phyloP scores from a whole-genome alignment of 1,140 invertebrate genomes.

The Heliconius melpomene region DNA sequence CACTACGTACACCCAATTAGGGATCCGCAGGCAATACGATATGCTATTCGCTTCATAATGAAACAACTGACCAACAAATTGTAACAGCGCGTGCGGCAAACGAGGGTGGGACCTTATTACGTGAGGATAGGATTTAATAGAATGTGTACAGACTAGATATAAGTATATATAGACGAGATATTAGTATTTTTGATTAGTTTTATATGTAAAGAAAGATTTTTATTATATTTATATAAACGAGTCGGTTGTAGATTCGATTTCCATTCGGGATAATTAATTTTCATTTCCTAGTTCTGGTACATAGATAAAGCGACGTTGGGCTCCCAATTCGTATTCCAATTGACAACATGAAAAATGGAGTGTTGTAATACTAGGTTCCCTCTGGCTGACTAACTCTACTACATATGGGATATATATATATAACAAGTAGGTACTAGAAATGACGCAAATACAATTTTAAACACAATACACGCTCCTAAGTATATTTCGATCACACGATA shows the following conservation, averaged over 20 bases:
- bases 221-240: no score
- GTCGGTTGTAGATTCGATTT: no score
- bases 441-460: no score
- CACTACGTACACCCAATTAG: slow-evolving; percentile 8
- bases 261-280: no score
- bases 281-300: no score
- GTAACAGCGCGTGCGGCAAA: slow-evolving; percentile 21
- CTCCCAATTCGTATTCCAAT: no score
- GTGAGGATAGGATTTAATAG: neutral
- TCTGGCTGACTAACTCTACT: neutral
- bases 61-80: slow-evolving; percentile 27
- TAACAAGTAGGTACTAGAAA: no score
- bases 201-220: neutral
- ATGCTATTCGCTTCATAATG: slow-evolving; percentile 25
- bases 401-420: no score
- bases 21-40: slow-evolving; percentile 22
- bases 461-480: no score
- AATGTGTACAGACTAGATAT: slow-evolving; percentile 4
- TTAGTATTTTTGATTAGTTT: neutral
- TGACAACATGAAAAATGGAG: neutral
- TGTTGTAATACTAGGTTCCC: neutral
- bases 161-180: no score
- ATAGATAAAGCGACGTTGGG: no score
- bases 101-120: slow-evolving; percentile 21
- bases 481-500: slow-evolving; percentile 21